These are phyloP conservation scores for Heliconius eleuchia DNA, from an alignment of 1,140 invertebrate species.

Conservation along the genomic window DNA sequence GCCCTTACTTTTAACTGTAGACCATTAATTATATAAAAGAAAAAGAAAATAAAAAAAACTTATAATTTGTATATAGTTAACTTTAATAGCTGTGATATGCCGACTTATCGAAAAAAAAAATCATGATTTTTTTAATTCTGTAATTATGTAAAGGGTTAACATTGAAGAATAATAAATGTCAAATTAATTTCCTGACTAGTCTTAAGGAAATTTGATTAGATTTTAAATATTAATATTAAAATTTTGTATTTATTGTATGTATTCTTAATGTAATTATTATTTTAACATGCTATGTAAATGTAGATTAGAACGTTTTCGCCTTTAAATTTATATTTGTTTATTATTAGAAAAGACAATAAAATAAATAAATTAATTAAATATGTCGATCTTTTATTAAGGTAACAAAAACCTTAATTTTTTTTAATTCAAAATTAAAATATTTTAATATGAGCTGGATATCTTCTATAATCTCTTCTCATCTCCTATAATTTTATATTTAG, in stretches of 20 bases:
- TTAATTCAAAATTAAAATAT: too few relatives aligned
- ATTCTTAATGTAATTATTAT: slow-evolving; percentile 55
- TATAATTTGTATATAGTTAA: slow-evolving; percentile 50
- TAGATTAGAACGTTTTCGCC: slow-evolving; percentile 57
- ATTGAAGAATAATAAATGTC: slow-evolving; percentile 45
- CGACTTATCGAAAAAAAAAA: slow-evolving; percentile 55
- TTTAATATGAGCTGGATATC: too few relatives aligned
- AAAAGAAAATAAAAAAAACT: slow-evolving; percentile 31
- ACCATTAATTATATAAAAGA: slow-evolving; percentile 15
- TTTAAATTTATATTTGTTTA: slow-evolving; percentile 68
- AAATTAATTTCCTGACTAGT: slow-evolving; percentile 71
- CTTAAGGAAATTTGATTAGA: slow-evolving; percentile 66
- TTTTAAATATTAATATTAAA: slow-evolving; percentile 49
- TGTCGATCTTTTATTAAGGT: slow-evolving; percentile 23
- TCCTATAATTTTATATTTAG: too few relatives aligned
- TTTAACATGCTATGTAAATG: slow-evolving; percentile 46
- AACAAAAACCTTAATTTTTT: too few relatives aligned
- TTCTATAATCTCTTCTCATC: too few relatives aligned
- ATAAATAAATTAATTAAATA: slow-evolving; percentile 65
- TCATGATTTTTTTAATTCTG: slow-evolving; percentile 40
- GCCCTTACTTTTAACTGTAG: slow-evolving; percentile 33
- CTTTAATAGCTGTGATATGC: slow-evolving; percentile 78
- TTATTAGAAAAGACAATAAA: slow-evolving; percentile 66
- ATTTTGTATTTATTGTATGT: slow-evolving; percentile 75
- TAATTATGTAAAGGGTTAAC: slow-evolving; percentile 54